A percentile compares a stretch with the other conserved stretches of the same genome.
Evolutionary conservation across 2,113 vertebrate species (phyloP).

Genomic region (Mobula hypostoma): DNA sequence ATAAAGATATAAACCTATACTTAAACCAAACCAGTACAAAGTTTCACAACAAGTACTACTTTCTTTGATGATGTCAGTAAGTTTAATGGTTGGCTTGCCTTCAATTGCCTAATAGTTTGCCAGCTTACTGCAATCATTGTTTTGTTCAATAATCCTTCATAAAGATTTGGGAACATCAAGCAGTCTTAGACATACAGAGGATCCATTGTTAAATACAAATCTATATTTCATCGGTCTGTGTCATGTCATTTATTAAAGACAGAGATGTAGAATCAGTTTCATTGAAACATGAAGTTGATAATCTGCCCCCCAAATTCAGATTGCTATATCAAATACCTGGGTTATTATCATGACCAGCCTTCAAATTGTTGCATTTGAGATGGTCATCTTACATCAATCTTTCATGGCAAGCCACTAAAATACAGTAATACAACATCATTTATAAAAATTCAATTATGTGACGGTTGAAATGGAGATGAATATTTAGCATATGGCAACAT

Average conservation of each 20-base stretch:
- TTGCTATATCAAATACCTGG: background rate
- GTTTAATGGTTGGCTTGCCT: background rate
- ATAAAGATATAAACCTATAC: background rate
- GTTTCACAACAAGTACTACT: background rate
- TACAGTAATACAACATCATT: background rate
- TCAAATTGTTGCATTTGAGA: background rate
- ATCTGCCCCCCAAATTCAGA: background rate
- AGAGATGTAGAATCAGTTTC: background rate
- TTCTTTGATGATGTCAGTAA: background rate
- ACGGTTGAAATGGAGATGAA: background rate
- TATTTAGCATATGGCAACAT: background rate
- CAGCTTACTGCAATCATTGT: background rate
- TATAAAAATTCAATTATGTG: background rate
- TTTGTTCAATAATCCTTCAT: conserved; percentile 17
- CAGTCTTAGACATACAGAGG: background rate
- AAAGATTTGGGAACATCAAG: background rate
- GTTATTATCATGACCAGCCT: background rate
- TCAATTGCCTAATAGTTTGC: background rate
- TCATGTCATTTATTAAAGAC: background rate
- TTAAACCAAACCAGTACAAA: background rate
- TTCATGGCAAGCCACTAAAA: conserved; percentile 5
- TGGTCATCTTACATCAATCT: background rate
- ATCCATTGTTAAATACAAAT: background rate
- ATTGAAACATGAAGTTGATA: conserved; percentile 1
- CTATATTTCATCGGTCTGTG: background rate